A percentile compares a stretch with the other conserved stretches of the same genome.
Evolutionary conservation across 2,113 vertebrate species (phyloP).

Genomic region (Microtus ochrogaster): DNA sequence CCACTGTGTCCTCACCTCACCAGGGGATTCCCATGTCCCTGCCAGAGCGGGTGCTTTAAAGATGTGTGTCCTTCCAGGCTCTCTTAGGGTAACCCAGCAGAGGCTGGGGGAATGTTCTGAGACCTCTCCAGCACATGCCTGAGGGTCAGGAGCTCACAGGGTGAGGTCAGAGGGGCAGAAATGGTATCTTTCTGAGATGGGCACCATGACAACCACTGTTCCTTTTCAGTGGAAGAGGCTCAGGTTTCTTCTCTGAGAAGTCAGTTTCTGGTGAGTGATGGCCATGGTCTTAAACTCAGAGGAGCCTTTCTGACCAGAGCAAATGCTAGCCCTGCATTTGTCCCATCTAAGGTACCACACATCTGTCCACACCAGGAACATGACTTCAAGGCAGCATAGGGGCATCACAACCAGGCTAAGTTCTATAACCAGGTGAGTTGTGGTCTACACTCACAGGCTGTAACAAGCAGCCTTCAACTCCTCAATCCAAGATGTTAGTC

Average conservation of each 20-base stretch:
- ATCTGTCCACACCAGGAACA: background rate
- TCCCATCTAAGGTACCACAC: background rate
- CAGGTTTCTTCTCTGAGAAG: background rate
- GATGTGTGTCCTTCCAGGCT: too few relatives aligned
- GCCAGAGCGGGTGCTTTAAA: rapidly evolving
- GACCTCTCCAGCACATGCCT: background rate
- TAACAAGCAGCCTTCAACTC: background rate
- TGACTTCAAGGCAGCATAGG: background rate
- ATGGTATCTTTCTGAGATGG: background rate
- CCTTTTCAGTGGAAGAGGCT: background rate
- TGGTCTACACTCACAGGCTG: background rate
- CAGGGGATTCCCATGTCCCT: background rate
- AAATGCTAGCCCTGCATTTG: background rate
- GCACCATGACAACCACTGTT: background rate
- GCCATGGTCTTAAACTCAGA: background rate
- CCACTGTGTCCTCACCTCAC: background rate
- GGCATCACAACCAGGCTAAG: background rate
- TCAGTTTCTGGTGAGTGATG: background rate
- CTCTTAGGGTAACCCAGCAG: background rate
- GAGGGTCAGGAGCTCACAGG: background rate
- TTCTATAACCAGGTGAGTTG: background rate
- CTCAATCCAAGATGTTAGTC: background rate
- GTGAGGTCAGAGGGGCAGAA: background rate
- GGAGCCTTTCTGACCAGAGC: background rate
- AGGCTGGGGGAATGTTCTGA: too few relatives aligned